Conservation (phyloP, 2,113 vertebrate genomes). For the Thalassarche chlororhynchos region DNA sequence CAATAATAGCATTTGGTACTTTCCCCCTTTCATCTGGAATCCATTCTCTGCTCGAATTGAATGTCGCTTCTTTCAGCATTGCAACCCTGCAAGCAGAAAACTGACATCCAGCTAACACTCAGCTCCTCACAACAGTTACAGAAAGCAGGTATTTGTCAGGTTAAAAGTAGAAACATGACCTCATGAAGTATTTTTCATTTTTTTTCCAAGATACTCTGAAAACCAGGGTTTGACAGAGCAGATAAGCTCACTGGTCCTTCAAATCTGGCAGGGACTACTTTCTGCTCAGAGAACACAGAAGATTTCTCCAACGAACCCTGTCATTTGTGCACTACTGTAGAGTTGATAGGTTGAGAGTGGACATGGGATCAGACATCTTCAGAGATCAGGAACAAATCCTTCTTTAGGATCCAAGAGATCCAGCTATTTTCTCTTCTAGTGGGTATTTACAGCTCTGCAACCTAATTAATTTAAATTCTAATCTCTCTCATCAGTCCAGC, state of each 20-base stretch:
- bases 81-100: rapidly evolving
- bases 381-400: neutral
- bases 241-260: neutral
- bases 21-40: too few species aligned
- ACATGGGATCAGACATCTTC: neutral
- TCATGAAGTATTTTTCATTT: neutral
- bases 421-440: neutral
- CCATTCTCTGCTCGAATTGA: too few species aligned
- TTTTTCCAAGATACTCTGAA: neutral
- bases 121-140: neutral
- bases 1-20: neutral
- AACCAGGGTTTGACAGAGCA: neutral
- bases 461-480: neutral
- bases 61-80: neutral
- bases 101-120: neutral
- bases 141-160: too few species aligned
- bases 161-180: neutral
- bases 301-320: neutral
- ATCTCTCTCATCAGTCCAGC: neutral
- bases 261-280: too few species aligned
- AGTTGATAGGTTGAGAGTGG: neutral
- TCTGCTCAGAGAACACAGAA: neutral
- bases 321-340: neutral
- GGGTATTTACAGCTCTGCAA: neutral
- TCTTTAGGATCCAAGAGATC: neutral